These are phyloP conservation scores for Dione juno DNA, from an alignment of 2,888 invertebrate genomes.

Conservation along the genomic window DNA sequence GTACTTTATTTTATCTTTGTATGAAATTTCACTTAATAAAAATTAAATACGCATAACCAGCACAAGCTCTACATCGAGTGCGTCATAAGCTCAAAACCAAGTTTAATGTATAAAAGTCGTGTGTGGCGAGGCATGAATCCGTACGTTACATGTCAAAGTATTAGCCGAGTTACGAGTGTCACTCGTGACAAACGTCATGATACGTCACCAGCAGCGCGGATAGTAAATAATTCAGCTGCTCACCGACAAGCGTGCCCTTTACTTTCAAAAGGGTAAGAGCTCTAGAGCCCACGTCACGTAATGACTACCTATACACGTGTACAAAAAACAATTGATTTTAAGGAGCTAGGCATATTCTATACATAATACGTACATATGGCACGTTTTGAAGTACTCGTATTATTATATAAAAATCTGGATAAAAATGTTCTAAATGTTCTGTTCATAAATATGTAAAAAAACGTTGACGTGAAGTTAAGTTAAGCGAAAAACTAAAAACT, in stretches of 20 bases:
- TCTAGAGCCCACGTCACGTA: slow-evolving; percentile 49
- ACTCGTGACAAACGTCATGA: slow-evolving; percentile 58
- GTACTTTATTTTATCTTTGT: too few species aligned
- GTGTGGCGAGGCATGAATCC: slow-evolving; percentile 28
- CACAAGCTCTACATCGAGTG: slow-evolving; percentile 1
- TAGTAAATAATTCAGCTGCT: slow-evolving; percentile 71
- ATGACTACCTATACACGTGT: slow-evolving; percentile 50
- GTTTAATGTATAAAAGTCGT: slow-evolving; percentile 20
- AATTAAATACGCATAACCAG: not conserved
- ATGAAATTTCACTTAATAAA: slow-evolving; percentile 4
- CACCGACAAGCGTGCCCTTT: slow-evolving; percentile 62
- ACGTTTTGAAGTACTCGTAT: too few species aligned
- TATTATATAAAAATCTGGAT: too few species aligned
- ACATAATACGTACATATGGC: too few species aligned
- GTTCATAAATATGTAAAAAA: too few species aligned
- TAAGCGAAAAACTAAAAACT: too few species aligned
- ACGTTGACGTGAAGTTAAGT: too few species aligned
- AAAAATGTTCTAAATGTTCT: too few species aligned
- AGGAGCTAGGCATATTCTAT: not conserved
- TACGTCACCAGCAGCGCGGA: slow-evolving; percentile 53
- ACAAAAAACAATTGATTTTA: slow-evolving; percentile 20
- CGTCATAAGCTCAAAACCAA: slow-evolving; percentile 1
- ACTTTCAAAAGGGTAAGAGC: slow-evolving; percentile 68
- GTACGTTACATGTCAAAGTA: slow-evolving; percentile 28
- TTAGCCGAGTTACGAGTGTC: slow-evolving; percentile 34